These are phyloP conservation scores for Nanger granti DNA, from an alignment of 2,113 vertebrate genomes.

Conservation along the genomic window DNA sequence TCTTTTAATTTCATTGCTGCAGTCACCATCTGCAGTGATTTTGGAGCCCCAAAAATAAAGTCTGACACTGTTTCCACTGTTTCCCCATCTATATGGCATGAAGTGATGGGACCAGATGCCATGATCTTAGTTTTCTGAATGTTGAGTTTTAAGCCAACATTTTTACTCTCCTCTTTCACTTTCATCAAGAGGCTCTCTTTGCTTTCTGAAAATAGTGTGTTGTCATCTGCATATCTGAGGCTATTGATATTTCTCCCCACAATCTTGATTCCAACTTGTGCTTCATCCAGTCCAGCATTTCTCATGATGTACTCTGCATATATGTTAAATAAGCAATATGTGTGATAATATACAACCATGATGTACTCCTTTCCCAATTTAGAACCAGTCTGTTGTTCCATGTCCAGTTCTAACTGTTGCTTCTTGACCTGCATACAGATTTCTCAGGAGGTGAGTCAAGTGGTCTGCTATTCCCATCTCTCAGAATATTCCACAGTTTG, in stretches of 20 bases:
- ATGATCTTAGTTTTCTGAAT: not conserved
- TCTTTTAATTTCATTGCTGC: not conserved
- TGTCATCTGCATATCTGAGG: not conserved
- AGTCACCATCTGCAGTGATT: not conserved
- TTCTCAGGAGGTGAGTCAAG: not conserved
- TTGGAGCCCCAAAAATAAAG: rapidly evolving
- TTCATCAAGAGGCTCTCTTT: not conserved
- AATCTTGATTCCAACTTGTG: not conserved
- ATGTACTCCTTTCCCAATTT: not conserved
- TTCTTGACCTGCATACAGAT: not conserved
- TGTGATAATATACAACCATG: not conserved
- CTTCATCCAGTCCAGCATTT: not conserved
- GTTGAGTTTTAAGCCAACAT: not conserved
- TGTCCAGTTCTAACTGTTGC: not conserved
- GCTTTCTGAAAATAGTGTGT: not conserved
- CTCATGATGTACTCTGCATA: not conserved
- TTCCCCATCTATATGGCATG: not conserved
- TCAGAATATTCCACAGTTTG: not conserved
- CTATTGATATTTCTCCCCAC: not conserved
- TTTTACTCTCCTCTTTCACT: not conserved
- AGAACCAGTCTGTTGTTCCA: not conserved
- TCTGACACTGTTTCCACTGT: not conserved
- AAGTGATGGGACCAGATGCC: not conserved
- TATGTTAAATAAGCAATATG: not conserved
- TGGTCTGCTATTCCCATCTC: not conserved